A percentile compares a stretch with the other conserved stretches of the same genome.
phyloP scores from a whole-genome alignment of 2,888 invertebrate genomes.

The Phlogophora meticulosa region DNA sequence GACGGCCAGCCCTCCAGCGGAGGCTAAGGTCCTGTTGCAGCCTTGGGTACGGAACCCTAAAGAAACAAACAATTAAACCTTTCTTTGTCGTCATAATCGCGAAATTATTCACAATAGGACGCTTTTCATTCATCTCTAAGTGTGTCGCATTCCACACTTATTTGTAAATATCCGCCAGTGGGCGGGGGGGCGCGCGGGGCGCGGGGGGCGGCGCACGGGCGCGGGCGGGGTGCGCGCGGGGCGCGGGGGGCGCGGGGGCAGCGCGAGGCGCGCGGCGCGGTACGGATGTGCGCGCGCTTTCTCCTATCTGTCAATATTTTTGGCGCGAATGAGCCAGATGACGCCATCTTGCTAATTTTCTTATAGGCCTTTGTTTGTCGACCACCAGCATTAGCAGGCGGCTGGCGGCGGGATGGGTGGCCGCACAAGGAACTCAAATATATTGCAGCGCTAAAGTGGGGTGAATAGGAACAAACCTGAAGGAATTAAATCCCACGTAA shows the following conservation, averaged over 20 bases:
- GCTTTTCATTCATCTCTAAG: conserved; percentile 44
- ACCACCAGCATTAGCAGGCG: not conserved
- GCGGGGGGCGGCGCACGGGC: too few species aligned
- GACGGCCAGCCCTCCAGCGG: too few species aligned
- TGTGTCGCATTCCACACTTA: conserved; percentile 60
- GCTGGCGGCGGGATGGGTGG: too few species aligned
- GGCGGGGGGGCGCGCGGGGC: too few species aligned
- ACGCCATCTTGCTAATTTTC: conserved; percentile 42
- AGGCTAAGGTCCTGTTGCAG: too few species aligned
- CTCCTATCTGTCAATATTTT: conserved; percentile 63
- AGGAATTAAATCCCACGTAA: too few species aligned
- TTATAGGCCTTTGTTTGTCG: conserved; percentile 24
- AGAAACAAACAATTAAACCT: conserved; percentile 10
- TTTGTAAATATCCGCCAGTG: conserved; percentile 57
- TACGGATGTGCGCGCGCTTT: conserved; percentile 57
- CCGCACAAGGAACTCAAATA: not conserved
- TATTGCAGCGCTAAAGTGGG: too few species aligned
- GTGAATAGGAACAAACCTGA: too few species aligned
- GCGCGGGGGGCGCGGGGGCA: too few species aligned
- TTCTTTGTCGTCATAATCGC: conserved; percentile 48
- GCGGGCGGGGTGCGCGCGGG: too few species aligned
- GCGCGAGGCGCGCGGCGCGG: too few species aligned
- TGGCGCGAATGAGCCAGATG: conserved; percentile 57
- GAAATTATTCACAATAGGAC: conserved; percentile 48
- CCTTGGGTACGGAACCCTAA: not conserved